phyloP scores from a whole-genome alignment of 2,888 invertebrate genomes.

The Trachelus iudaicus region DNA sequence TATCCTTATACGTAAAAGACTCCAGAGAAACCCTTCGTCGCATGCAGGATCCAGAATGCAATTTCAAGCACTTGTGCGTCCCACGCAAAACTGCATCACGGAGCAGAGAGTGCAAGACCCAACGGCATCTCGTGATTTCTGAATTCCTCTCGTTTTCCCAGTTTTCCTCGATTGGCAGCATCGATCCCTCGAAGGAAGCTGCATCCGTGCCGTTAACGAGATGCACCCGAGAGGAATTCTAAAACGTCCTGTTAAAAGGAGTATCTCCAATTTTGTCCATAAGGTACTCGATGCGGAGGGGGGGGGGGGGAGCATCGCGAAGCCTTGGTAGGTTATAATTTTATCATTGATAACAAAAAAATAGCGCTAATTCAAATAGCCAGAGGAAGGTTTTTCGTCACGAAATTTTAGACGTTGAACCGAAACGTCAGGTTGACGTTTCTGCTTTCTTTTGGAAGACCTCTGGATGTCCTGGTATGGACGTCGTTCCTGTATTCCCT shows the following conservation, averaged over 20 bases:
- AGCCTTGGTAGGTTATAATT: background rate
- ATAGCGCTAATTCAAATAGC: background rate
- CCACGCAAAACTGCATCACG: background rate
- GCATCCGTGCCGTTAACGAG: background rate
- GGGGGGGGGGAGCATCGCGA: background rate
- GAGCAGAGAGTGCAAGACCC: background rate
- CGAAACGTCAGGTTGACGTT: background rate
- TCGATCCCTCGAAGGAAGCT: background rate
- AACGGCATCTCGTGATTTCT: background rate
- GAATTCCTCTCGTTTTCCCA: background rate
- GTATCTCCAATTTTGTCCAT: background rate
- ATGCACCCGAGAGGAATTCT: background rate
- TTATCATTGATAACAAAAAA: background rate
- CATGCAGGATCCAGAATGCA: background rate
- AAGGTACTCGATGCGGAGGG: background rate
- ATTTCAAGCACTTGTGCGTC: background rate
- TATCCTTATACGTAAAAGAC: background rate
- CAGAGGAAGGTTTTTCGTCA: background rate
- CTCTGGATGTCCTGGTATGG: background rate
- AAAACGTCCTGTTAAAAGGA: background rate
- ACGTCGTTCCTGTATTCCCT: constrained; percentile 15
- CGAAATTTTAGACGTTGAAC: background rate
- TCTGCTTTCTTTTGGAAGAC: background rate
- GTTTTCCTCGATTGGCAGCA: background rate
- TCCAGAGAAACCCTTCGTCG: background rate